Evolutionary conservation across 2,113 vertebrate genomes (phyloP).

Genomic region (Rhinolophus ferrumequinum): DNA sequence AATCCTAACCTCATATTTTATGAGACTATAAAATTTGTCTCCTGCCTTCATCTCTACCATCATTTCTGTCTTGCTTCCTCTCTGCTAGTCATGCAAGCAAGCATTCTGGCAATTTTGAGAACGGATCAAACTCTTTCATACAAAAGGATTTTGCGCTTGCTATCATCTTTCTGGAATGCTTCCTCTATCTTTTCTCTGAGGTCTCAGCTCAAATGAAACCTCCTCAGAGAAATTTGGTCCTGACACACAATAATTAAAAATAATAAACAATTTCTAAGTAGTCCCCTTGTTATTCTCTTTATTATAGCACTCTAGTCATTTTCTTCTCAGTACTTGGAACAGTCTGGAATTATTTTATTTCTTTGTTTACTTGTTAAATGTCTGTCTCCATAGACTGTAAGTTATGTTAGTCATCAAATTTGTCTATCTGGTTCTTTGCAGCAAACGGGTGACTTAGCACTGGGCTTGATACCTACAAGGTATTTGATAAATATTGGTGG

Average conservation of each 20-base stretch:
- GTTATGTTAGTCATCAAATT: neutral
- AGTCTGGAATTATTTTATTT: neutral
- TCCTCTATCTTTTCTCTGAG: neutral
- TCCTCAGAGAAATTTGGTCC: neutral
- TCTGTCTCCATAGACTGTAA: neutral
- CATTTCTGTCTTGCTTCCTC: neutral
- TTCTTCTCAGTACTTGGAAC: neutral
- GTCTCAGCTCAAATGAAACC: neutral
- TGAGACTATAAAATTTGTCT: neutral
- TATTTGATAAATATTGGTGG: neutral
- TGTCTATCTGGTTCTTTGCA: neutral
- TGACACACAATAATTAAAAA: neutral
- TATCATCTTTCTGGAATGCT: neutral
- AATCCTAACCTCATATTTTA: neutral
- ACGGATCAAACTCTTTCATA: neutral
- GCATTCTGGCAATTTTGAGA: neutral
- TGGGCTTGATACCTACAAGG: neutral
- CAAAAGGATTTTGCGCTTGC: neutral
- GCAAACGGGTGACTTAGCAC: neutral
- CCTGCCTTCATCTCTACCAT: neutral
- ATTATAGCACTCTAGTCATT: neutral
- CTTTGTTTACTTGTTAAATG: neutral
- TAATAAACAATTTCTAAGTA: neutral
- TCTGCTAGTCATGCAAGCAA: neutral
- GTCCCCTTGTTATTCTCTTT: neutral